These are phyloP conservation scores for Lasioglossum baleicum DNA, from an alignment of 1,140 invertebrate genomes.

Conservation along the genomic window DNA sequence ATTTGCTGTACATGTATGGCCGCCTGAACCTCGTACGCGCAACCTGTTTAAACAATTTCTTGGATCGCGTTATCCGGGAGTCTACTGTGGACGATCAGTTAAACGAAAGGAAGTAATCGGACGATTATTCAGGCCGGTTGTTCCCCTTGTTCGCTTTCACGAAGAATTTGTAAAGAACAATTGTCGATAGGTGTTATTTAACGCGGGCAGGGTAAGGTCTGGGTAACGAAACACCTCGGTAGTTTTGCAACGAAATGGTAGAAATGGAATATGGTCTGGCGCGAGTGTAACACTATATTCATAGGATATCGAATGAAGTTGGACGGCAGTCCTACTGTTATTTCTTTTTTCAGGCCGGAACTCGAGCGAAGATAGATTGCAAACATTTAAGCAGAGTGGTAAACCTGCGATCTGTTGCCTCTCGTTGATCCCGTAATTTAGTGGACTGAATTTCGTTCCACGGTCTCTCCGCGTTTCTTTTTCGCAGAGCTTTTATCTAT, in stretches of 20 bases:
- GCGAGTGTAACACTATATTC: constrained; percentile 52
- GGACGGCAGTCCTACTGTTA: constrained; percentile 39
- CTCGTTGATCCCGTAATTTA: constrained; percentile 21
- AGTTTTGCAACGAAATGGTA: constrained; percentile 57
- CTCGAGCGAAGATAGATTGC: constrained; percentile 48
- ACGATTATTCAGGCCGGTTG: background rate
- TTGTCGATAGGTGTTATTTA: constrained; percentile 41
- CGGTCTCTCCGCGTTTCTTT: background rate
- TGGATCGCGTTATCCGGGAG: too few species aligned
- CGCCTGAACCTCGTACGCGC: too few species aligned
- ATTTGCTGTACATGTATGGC: too few species aligned
- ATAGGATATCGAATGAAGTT: constrained; percentile 60
- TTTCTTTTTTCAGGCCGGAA: constrained; percentile 43
- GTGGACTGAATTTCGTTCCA: constrained; percentile 1
- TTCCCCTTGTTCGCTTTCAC: background rate
- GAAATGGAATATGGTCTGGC: constrained; percentile 54
- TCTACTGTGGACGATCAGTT: background rate
- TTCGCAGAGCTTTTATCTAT: too few species aligned
- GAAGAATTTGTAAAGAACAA: constrained; percentile 34
- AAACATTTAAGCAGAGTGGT: constrained; percentile 31
- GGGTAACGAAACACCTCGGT: constrained; percentile 41
- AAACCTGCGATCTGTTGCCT: constrained; percentile 13
- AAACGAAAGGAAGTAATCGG: background rate
- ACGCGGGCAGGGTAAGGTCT: constrained; percentile 15
- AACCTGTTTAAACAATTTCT: too few species aligned